Conservation (phyloP, 1,140 invertebrate genomes). For the Nasonia giraulti region DNA sequence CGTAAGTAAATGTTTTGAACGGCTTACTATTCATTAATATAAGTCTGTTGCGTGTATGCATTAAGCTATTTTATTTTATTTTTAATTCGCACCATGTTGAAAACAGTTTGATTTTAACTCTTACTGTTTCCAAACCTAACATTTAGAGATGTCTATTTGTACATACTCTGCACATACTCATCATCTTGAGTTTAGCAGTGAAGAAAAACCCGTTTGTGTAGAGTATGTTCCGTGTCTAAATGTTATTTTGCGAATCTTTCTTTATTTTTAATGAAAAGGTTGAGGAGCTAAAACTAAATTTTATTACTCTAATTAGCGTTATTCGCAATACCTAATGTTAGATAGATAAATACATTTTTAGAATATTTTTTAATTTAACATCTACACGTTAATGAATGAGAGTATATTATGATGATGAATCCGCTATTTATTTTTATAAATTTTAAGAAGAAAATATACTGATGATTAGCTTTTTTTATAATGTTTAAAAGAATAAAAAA, state of each 20-base stretch:
- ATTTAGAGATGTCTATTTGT: neutral
- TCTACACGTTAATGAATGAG: neutral
- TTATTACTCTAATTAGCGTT: neutral
- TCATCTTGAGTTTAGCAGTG: neutral
- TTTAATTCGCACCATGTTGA: neutral
- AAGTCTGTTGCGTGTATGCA: neutral
- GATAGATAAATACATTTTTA: neutral
- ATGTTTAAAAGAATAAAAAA: neutral
- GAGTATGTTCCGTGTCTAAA: neutral
- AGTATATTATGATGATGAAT: neutral
- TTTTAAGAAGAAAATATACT: neutral
- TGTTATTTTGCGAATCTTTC: neutral
- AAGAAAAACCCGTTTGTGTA: neutral
- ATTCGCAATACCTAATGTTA: neutral
- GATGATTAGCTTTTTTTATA: neutral
- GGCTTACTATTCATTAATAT: neutral
- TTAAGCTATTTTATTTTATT: neutral
- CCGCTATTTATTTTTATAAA: constrained; percentile 1
- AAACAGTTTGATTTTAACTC: neutral
- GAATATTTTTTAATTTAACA: constrained; percentile 1
- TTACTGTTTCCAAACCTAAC: neutral
- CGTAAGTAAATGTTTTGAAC: neutral
- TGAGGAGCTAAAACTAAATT: neutral
- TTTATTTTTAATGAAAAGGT: neutral
- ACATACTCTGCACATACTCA: neutral